phyloP scores from a whole-genome alignment of 2,797 vertebrate genomes.

The Serranus cabrilla region DNA sequence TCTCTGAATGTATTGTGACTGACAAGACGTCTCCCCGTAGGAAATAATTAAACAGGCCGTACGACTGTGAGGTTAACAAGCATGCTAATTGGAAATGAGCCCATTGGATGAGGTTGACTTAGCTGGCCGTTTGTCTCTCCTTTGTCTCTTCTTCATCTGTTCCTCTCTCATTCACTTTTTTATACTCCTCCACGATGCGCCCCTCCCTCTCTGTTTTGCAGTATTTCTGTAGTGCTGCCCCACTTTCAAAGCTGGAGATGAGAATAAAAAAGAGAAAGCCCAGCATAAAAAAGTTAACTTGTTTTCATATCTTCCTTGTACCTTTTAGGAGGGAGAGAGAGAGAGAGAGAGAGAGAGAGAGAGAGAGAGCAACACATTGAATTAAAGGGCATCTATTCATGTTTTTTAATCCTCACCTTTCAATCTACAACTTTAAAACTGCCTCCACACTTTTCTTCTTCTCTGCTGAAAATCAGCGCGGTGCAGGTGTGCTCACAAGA shows the following conservation, averaged over 20 bases:
- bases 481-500: constrained; percentile 62
- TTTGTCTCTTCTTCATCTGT: constrained; percentile 13
- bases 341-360: not conserved
- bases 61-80: constrained; percentile 34
- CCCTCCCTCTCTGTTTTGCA: constrained; percentile 30
- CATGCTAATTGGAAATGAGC: constrained; percentile 39
- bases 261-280: constrained; percentile 7
- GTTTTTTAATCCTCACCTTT: constrained; percentile 39
- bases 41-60: constrained; percentile 16
- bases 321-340: not conserved
- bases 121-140: not conserved
- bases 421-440: constrained; percentile 29
- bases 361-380: not conserved
- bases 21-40: constrained; percentile 2
- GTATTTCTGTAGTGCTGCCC: constrained; percentile 39
- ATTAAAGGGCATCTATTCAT: constrained; percentile 18
- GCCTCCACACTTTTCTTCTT: constrained; percentile 3
- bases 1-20: constrained; percentile 3
- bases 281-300: constrained; percentile 39
- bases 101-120: constrained; percentile 8
- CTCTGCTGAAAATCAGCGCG: constrained; percentile 21
- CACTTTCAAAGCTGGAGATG: constrained; percentile 40
- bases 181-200: not conserved
- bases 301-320: not conserved
- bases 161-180: constrained; percentile 12